phyloP scores from a whole-genome alignment of 1,140 invertebrate species.

The Caenorhabditis brenneri region DNA sequence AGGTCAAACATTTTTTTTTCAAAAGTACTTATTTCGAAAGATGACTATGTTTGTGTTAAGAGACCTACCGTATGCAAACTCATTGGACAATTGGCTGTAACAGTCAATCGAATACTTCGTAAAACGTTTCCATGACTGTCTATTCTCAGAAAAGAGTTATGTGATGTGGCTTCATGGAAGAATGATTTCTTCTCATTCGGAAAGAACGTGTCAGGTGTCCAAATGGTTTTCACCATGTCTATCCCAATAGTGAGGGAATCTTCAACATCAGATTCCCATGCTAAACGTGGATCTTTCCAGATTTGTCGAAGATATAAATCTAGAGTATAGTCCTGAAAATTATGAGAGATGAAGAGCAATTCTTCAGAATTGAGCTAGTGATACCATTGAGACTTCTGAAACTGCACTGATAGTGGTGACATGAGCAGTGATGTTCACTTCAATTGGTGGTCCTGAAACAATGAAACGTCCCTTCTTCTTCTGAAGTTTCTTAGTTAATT shows the following conservation, averaged over 20 bases:
- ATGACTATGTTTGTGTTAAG: not conserved
- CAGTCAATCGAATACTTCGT: slow-evolving; percentile 79
- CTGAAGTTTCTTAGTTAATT: too few relatives aligned
- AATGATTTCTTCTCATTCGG: slow-evolving; percentile 96
- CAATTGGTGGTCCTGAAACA: slow-evolving; percentile 75
- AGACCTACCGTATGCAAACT: slow-evolving; percentile 78
- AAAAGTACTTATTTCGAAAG: slow-evolving; percentile 39
- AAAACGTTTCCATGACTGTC: slow-evolving; percentile 72
- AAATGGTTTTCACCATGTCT: slow-evolving; percentile 94
- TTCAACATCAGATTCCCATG: slow-evolving; percentile 75
- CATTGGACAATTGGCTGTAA: slow-evolving; percentile 96
- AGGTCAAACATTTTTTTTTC: not conserved
- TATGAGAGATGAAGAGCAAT: not conserved
- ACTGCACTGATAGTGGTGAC: slow-evolving; percentile 97
- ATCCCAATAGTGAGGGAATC: slow-evolving; percentile 74
- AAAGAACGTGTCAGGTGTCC: slow-evolving; percentile 92
- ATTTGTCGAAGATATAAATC: slow-evolving; percentile 99
- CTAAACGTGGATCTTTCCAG: slow-evolving; percentile 91
- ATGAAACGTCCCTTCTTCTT: not conserved
- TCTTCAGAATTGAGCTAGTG: not conserved
- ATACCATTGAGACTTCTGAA: slow-evolving; percentile 98
- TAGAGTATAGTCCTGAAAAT: slow-evolving; percentile 88
- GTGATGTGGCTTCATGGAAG: slow-evolving; percentile 95
- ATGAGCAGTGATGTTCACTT: slow-evolving; percentile 96
- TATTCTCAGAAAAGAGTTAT: slow-evolving; percentile 75